Conservation (phyloP, 1,140 invertebrate species). For the Lepidotrigona ventralis region DNA sequence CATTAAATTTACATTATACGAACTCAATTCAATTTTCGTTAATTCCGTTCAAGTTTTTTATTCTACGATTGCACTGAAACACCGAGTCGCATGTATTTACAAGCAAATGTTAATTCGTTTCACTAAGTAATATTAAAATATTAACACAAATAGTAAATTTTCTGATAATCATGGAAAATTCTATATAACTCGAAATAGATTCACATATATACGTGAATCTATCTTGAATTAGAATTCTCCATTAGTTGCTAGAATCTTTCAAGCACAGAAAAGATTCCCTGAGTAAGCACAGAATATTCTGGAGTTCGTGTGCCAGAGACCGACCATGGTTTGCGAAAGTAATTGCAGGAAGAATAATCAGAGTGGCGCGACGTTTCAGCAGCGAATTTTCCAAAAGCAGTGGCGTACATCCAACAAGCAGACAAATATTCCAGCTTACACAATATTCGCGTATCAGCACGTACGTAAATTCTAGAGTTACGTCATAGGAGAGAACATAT, state of each 20-base stretch:
- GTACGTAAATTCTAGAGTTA: slow-evolving; percentile 47
- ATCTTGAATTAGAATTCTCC: background rate
- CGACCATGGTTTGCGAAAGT: background rate
- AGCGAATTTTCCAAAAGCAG: background rate
- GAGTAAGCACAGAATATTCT: background rate
- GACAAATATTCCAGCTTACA: slow-evolving; percentile 45
- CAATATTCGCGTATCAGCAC: slow-evolving; percentile 18
- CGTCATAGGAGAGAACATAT: slow-evolving; percentile 9
- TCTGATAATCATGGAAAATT: background rate
- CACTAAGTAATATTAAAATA: slow-evolving; percentile 11
- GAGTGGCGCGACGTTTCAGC: background rate
- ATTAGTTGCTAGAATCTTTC: background rate
- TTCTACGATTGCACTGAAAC: slow-evolving; percentile 23
- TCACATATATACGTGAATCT: background rate
- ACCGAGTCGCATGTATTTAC: background rate
- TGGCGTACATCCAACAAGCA: slow-evolving; percentile 19
- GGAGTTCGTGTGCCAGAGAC: background rate
- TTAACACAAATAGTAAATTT: background rate
- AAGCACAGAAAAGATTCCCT: background rate
- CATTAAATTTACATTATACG: slow-evolving; percentile 29
- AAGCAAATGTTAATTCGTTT: background rate
- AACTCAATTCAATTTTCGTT: background rate
- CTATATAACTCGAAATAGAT: too few species aligned
- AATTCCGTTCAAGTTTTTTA: slow-evolving; percentile 18
- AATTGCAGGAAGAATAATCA: slow-evolving; percentile 19